Base-by-base conservation (phyloP, 2,888 invertebrate genomes). In the Leptarthrus brevirostris region DNA sequence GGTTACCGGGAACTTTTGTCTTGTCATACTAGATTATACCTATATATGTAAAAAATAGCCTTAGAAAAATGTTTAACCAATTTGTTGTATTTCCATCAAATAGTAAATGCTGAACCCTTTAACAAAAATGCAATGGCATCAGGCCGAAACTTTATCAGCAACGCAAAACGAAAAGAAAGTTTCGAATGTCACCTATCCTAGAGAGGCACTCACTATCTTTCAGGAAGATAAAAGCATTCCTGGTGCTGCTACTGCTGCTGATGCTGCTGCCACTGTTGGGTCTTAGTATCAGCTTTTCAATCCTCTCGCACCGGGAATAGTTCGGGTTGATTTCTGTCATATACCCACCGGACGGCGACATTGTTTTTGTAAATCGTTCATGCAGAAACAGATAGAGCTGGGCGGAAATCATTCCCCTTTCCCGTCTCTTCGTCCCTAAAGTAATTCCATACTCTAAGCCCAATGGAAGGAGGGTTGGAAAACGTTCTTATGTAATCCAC, bases 181-280 rank as follows among this genome's bases (percentile, higher is more conserved):
- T 40, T 40, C 40, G 12, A n/a, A 40, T 40, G 40, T 40, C 40
- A 40, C n/a, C n/a, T 12, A 40, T 40, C 40, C 40, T 3, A 12
- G n/a, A 12, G n/a, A 40, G 3, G 3, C 6, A 3, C n/a, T n/a
- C n/a, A 40, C 10, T 2, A 40, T 3, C 22, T 49, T 3, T 49
- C 49, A 49, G 49, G 49, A 49, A 49, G 49, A 49, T 18, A 49
- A 49, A 49, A 49, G 49, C 49, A 16, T 49, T 20, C 12, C 20
- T n/a, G n/a, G n/a, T n/a, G n/a, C n/a, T n/a, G n/a, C n/a, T n/a
- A n/a, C n/a, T n/a, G n/a, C 12, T 14, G 6, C 44, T n/a, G 16
- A 14, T n/a, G 4, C 4, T 4, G 8, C 8, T 6, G 30, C 5
- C 5, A 30, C 8, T 12, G n/a, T 12, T 6, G n/a, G 40, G 12